phyloP scores from a whole-genome alignment of 2,888 invertebrate species.

The Epistrophella euchroma region DNA sequence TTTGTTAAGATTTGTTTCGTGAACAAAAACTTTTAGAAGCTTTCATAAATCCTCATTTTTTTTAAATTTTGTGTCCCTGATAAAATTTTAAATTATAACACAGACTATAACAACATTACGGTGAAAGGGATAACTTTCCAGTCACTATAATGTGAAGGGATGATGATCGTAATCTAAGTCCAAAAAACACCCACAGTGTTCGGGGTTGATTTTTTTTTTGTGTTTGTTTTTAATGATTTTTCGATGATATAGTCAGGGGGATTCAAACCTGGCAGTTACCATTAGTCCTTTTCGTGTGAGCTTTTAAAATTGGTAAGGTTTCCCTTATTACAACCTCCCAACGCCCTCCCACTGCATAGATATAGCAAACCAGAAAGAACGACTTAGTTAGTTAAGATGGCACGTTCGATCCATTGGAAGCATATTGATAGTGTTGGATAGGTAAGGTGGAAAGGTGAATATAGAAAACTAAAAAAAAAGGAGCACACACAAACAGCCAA shows the following conservation, averaged over 20 bases:
- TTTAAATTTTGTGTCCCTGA: conserved; percentile 29
- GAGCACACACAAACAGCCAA: conserved; percentile 28
- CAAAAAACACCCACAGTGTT: neutral
- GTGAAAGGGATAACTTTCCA: conserved; percentile 47
- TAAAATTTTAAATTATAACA: conserved; percentile 44
- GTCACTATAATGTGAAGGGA: conserved; percentile 34
- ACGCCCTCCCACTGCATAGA: neutral
- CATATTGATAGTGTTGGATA: conserved; percentile 59
- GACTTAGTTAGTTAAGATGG: conserved; percentile 63
- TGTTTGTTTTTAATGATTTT: conserved; percentile 43
- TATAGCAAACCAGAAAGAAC: conserved; percentile 4
- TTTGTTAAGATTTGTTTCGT: conserved; percentile 26
- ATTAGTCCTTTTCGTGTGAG: conserved; percentile 51
- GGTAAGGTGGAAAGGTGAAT: conserved; percentile 13
- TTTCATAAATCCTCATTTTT: conserved; percentile 28
- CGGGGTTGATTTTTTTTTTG: neutral
- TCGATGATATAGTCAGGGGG: conserved; percentile 52
- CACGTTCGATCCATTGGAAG: conserved; percentile 68
- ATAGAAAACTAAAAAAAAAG: conserved; percentile 28
- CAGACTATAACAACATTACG: conserved; percentile 15
- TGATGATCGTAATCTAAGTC: conserved; percentile 17
- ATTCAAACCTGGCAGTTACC: conserved; percentile 30
- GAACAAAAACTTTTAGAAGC: neutral
- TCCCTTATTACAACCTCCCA: conserved; percentile 33
- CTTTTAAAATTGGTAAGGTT: conserved; percentile 61